These are phyloP conservation scores for Carposina sasakii DNA, from an alignment of 1,140 invertebrate species.

Conservation along the genomic window DNA sequence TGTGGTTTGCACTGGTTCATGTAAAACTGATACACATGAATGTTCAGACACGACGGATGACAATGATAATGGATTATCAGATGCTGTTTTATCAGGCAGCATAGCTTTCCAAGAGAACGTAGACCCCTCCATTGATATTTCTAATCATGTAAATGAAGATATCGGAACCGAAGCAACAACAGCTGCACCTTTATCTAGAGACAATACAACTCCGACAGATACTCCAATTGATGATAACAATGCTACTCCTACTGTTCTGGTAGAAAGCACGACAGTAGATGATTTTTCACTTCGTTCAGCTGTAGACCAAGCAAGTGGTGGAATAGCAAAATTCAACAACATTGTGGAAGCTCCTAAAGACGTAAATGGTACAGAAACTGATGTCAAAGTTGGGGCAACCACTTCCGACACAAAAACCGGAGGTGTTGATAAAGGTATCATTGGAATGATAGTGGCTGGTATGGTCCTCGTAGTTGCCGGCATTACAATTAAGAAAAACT, in stretches of 20 bases:
- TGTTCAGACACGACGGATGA: slow-evolving; percentile 39
- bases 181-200: slow-evolving; percentile 7
- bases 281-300: slow-evolving; percentile 39
- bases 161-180: slow-evolving; percentile 11
- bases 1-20: slow-evolving; percentile 45
- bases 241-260: neutral
- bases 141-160: slow-evolving; percentile 3
- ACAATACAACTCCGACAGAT: slow-evolving; percentile 16
- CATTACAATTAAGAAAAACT: slow-evolving; percentile 73
- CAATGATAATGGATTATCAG: slow-evolving; percentile 36
- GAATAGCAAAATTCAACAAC: slow-evolving; percentile 24
- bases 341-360: slow-evolving; percentile 29
- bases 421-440: slow-evolving; percentile 55
- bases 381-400: slow-evolving; percentile 50
- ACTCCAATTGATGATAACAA: neutral
- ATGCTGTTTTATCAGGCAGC: slow-evolving; percentile 38
- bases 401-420: slow-evolving; percentile 41
- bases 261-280: slow-evolving; percentile 12
- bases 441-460: slow-evolving; percentile 65
- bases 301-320: slow-evolving; percentile 34
- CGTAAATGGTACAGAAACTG: slow-evolving; percentile 9
- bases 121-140: slow-evolving; percentile 16
- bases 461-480: slow-evolving; percentile 63
- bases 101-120: slow-evolving; percentile 29
- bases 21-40: slow-evolving; percentile 31